A percentile compares a stretch with the other conserved stretches of the same genome.
Conservation (phyloP, 30 jellyfish, hydroid and myxozoan species). For the Phacellophora camtschatica region DNA sequence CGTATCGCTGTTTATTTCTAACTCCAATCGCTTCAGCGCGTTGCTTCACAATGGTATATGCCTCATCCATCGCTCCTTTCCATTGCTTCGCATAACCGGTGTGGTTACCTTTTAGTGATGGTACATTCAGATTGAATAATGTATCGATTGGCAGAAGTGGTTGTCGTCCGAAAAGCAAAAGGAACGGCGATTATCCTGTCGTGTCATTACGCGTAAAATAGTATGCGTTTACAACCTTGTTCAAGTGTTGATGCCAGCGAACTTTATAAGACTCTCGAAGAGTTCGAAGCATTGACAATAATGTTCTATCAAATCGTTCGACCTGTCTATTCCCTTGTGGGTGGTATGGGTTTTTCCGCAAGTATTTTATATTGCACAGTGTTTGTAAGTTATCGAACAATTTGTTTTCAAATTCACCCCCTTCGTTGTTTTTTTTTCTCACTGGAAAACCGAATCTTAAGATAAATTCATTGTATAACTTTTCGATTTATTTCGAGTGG, state of each 20-base stretch:
- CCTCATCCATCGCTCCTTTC: constrained; percentile 43
- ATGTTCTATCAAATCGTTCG: constrained; percentile 33
- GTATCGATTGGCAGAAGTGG: constrained; percentile 44
- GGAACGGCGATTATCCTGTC: constrained; percentile 56
- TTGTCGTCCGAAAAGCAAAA: constrained; percentile 26
- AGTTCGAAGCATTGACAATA: constrained; percentile 35
- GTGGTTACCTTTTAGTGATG: background rate
- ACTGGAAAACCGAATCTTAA: constrained; percentile 54
- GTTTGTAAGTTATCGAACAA: constrained; percentile 5
- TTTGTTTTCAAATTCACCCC: constrained; percentile 47
- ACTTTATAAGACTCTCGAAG: constrained; percentile 39
- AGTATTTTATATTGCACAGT: constrained; percentile 16
- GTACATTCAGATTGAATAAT: background rate
- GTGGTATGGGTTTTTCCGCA: constrained; percentile 68
- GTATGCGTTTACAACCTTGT: constrained; percentile 41
- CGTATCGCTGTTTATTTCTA: background rate
- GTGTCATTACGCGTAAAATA: constrained; percentile 45
- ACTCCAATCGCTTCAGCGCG: background rate
- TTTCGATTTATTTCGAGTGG: constrained; percentile 40
- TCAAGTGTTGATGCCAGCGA: constrained; percentile 43
- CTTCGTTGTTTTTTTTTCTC: constrained; percentile 32
- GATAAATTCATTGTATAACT: constrained; percentile 50
- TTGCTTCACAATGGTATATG: constrained; percentile 12
- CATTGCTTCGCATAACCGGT: background rate
- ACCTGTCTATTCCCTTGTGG: constrained; percentile 53